These are phyloP conservation scores for Drosophila koepferae DNA, from an alignment of 2,888 invertebrate species.

Conservation along the genomic window DNA sequence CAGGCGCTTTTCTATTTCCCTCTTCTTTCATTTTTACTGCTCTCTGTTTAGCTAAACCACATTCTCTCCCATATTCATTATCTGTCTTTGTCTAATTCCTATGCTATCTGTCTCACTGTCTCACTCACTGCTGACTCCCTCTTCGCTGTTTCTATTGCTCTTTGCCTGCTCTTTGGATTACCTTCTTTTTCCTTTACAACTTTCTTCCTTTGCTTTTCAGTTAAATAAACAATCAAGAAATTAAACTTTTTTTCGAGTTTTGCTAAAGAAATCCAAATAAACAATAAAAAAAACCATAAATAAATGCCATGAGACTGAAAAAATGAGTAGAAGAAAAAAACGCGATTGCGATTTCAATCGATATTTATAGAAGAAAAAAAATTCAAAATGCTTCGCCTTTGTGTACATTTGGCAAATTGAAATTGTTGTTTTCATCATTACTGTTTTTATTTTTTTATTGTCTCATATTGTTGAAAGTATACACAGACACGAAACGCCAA, in stretches of 20 bases:
- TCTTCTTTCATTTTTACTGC: not conserved
- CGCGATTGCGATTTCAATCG: conserved; percentile 60
- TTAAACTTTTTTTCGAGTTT: not conserved
- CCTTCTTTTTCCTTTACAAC: not conserved
- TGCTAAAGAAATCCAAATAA: conserved; percentile 12
- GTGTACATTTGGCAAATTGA: conserved; percentile 43
- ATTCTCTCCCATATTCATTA: not conserved
- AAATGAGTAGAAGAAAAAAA: not conserved
- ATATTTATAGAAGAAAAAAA: conserved; percentile 53
- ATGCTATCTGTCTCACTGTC: not conserved
- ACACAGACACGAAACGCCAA: conserved; percentile 4
- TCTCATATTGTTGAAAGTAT: conserved; percentile 44
- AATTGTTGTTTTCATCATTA: conserved; percentile 24
- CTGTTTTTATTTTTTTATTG: conserved; percentile 6
- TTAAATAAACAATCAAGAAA: not conserved
- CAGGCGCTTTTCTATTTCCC: not conserved
- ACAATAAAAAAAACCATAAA: conserved; percentile 28
- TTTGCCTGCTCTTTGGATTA: too few species aligned
- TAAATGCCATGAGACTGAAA: conserved; percentile 13
- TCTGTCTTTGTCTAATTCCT: not conserved
- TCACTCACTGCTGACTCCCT: not conserved
- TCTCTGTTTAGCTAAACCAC: not conserved
- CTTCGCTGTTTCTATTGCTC: not conserved
- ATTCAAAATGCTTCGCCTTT: conserved; percentile 25
- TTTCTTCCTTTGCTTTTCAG: not conserved